Evolutionary conservation across 2,797 vertebrate genomes (phyloP).

Genomic region (Molossus alvarezi): DNA sequence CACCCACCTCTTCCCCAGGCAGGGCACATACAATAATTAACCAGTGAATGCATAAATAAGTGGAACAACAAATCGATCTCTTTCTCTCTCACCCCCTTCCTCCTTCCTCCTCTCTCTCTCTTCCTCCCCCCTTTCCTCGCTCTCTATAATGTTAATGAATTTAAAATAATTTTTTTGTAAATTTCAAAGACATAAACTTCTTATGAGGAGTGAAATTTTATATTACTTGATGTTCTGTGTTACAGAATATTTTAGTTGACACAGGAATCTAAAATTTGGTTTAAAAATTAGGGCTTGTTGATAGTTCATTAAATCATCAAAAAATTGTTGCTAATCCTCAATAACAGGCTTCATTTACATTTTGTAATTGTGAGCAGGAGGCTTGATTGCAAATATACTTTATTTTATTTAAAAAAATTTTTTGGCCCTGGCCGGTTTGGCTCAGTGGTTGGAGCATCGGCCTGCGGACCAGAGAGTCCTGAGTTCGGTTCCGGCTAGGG

Average conservation of each 20-base stretch:
- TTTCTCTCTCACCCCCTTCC: not conserved
- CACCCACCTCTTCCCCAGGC: not conserved
- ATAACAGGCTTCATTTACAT: not conserved
- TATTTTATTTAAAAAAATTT: no score
- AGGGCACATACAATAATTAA: not conserved
- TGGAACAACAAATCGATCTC: not conserved
- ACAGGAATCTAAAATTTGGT: not conserved
- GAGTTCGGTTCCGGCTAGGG: no score
- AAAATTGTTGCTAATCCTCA: not conserved
- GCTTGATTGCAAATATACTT: not conserved
- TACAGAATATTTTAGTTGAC: conserved; percentile 1
- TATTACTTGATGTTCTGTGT: not conserved
- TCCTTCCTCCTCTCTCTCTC: no score
- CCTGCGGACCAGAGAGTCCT: no score
- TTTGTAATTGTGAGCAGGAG: not conserved
- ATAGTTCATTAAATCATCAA: conserved; percentile 6
- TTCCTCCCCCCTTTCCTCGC: no score
- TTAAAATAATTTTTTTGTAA: not conserved
- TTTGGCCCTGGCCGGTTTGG: no score
- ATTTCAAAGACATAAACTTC: not conserved
- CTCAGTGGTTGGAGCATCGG: no score
- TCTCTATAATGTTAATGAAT: not conserved
- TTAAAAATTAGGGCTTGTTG: conserved; percentile 34
- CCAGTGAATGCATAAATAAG: not conserved
- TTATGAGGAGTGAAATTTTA: not conserved